Evolutionary conservation across 1,140 invertebrate genomes (phyloP), one percentile per base, ranked within the genome.

Genomic region (Sarcophaga peregrina): DNA sequence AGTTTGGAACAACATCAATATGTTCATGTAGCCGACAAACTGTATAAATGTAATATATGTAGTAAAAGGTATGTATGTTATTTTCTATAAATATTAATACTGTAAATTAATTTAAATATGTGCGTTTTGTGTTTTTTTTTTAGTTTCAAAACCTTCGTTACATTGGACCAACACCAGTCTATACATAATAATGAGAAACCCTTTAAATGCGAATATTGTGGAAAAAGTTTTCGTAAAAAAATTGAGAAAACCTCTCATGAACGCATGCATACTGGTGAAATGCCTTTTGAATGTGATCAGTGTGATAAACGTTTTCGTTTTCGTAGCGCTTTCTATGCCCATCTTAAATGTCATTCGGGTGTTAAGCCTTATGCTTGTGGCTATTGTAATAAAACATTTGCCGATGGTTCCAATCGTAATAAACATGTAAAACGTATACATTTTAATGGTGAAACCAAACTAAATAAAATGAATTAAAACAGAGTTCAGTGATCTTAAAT

Each of bases 181-280:
- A 25, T 81, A 11, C 83, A 84, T 17, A 58, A 20, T 8, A 68
- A 84, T 62, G 68, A 73, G 1, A 84, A 82, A 58, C 68, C 80
- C 4, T 84, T 82, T 15, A 25, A 17, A 47, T 84, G 83, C 68
- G 48, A 80, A 50, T 74, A 62, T 52, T 84, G 83, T 47, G 48
- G 74, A 0, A 84, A 84, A 58, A 13, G 47, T 11, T 84, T 84
- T 82, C 83, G 83, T 15, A 84, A 75, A 8, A 82, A 82, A 25
- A 78, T 74, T 58, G 62, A 47, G 15, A 81, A 80, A 15, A 20
- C 47, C 8, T 47, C 83, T 0, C 83, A 84, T 45, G 82, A 82
- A 46, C 62, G 83, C 5, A 74, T 81, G 48, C 83, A 84, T n/a
- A 84, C 83, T 20, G 83, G 83, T 2, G 83, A 84, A 73, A 81